Evolutionary conservation across 1,140 invertebrate genomes (phyloP).

Genomic region (Pseudomyrmex concolor): DNA sequence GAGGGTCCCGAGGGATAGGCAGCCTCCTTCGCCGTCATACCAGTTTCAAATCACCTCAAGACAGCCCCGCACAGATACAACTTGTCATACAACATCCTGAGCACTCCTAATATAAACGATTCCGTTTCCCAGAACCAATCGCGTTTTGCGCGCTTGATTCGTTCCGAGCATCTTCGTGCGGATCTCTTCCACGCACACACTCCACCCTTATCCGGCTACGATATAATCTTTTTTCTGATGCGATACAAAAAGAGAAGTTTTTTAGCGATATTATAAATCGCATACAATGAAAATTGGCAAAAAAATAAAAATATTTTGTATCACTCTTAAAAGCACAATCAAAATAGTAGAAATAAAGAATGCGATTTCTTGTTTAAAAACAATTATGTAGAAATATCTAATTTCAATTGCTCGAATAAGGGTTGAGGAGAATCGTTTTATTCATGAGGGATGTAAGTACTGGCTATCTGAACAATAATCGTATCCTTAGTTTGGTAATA

Average conservation of each 20-base stretch:
- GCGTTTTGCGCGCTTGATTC: constrained; percentile 17
- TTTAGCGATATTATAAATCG: not conserved
- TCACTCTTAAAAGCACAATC: constrained; percentile 4
- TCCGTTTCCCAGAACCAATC: constrained; percentile 1
- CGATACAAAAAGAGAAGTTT: no score
- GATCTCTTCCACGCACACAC: not conserved
- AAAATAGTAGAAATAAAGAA: not conserved
- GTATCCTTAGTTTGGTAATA: not conserved
- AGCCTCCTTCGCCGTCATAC: constrained; percentile 85
- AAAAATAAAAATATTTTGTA: constrained; percentile 5
- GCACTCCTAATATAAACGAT: constrained; percentile 77
- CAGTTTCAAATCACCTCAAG: constrained; percentile 86
- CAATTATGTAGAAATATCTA: not conserved
- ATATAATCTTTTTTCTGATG: not conserved
- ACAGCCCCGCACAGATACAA: constrained; percentile 83
- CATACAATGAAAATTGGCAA: not conserved
- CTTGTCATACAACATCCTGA: constrained; percentile 85
- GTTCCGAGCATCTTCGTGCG: constrained; percentile 7
- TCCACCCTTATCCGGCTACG: constrained; percentile 12
- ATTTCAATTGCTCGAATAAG: constrained; percentile 20
- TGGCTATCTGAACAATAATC: not conserved
- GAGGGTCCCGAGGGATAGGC: constrained; percentile 84
- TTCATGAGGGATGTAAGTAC: constrained; percentile 16
- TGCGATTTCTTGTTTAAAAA: not conserved
- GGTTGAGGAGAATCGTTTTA: constrained; percentile 20